Percentiles rank a stretch among this genome's conserved stretches.
Conservation (phyloP, 2,888 invertebrate species). For the Phyto melanocephala region DNA sequence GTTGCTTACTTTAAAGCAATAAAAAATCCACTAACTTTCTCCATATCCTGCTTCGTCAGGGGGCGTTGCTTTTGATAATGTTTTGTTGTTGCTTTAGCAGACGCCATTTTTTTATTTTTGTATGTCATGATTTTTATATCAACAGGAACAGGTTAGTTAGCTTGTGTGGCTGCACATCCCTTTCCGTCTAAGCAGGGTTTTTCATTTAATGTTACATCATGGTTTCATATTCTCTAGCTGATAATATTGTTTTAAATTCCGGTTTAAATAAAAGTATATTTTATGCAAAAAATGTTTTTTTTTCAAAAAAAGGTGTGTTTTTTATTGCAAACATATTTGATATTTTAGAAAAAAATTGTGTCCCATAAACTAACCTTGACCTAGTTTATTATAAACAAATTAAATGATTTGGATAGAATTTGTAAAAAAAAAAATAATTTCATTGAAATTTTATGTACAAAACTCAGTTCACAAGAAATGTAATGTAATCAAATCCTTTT, state of each 20-base stretch:
- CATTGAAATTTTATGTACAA: not conserved
- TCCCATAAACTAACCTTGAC: slow-evolving; percentile 49
- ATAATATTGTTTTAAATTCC: slow-evolving; percentile 41
- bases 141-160: slow-evolving; percentile 51
- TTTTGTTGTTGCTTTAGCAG: slow-evolving; percentile 7
- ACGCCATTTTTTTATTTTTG: slow-evolving; percentile 75
- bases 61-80: slow-evolving; percentile 63
- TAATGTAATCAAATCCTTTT: slow-evolving; percentile 14
- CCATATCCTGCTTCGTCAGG: slow-evolving; percentile 57
- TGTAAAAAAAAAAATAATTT: not conserved
- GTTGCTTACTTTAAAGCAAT: slow-evolving; percentile 57
- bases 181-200: not conserved
- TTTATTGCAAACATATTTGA: slow-evolving; percentile 14
- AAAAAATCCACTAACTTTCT: not conserved
- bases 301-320: not conserved
- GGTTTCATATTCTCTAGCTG: slow-evolving; percentile 45
- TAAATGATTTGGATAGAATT: not conserved
- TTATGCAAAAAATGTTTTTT: not conserved
- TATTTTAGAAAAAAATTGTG: slow-evolving; percentile 1
- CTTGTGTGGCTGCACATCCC: not conserved
- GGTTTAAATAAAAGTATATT: slow-evolving; percentile 47
- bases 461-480: not conserved
- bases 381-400: slow-evolving; percentile 21
- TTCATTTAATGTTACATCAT: slow-evolving; percentile 43
- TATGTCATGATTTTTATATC: not conserved